These are phyloP conservation scores for Rhynchomys soricoides DNA, from an alignment of 2,113 vertebrate genomes.

Conservation along the genomic window DNA sequence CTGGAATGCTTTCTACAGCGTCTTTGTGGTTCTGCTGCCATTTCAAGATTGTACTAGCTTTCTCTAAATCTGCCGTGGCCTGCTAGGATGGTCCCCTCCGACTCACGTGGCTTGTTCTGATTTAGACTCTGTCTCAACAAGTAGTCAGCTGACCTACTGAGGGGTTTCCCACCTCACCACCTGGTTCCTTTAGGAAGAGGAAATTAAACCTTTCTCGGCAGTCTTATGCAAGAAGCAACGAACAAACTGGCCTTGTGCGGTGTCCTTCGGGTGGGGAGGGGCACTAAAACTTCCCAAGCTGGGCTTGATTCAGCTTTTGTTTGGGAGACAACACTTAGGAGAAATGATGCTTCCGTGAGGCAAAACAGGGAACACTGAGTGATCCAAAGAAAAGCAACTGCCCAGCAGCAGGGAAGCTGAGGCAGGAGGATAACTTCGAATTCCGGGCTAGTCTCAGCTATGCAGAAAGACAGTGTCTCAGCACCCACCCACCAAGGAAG, in stretches of 20 bases:
- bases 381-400: background rate
- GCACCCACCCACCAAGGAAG: background rate
- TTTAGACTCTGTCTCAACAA: background rate
- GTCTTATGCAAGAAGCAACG: background rate
- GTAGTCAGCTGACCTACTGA: background rate
- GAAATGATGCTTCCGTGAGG: accelerated
- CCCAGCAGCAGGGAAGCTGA: background rate
- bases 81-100: background rate
- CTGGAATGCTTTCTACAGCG: background rate
- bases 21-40: background rate
- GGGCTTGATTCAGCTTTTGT: background rate
- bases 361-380: too few relatives aligned
- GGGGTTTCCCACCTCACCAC: background rate
- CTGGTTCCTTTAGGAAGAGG: background rate
- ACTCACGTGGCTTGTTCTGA: accelerated
- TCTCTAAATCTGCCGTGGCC: background rate
- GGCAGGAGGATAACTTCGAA: background rate
- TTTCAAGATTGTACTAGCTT: background rate
- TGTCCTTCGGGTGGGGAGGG: background rate
- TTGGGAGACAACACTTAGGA: background rate
- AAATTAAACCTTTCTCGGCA: background rate
- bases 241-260: background rate
- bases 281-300: background rate
- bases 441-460: background rate
- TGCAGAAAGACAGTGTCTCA: background rate